Percentiles rank a stretch among this genome's conserved stretches.
These are phyloP conservation scores for Podarcis cretensis DNA, from an alignment of 2,113 vertebrate genomes.

Conservation along the genomic window DNA sequence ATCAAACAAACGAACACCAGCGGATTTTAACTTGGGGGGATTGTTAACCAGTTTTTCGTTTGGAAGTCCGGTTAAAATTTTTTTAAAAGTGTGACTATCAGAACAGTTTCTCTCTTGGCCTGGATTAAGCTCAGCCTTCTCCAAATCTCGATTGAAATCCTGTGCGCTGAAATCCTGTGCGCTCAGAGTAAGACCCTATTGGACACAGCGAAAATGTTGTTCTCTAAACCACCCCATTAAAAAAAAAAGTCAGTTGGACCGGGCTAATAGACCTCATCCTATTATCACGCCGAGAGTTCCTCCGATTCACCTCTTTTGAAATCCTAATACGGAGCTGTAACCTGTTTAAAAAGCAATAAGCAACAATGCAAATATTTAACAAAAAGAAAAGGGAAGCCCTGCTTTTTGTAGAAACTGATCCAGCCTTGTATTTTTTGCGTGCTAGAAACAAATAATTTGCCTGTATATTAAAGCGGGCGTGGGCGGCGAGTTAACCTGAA, in stretches of 20 bases:
- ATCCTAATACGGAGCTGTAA: neutral
- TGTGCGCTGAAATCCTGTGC: neutral
- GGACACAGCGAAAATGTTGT: neutral
- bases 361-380: neutral
- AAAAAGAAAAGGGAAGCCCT: neutral
- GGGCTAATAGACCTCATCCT: neutral
- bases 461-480: neutral
- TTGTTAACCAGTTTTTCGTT: too few relatives aligned
- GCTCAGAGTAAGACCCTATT: neutral
- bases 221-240: too few relatives aligned
- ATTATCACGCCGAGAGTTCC: neutral
- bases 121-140: neutral
- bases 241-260: neutral
- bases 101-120: neutral
- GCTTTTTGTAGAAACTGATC: neutral
- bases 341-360: neutral
- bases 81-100: rapidly evolving
- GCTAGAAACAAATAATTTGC: neutral
- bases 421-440: neutral
- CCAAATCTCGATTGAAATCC: too few relatives aligned
- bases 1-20: too few relatives aligned
- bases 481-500: neutral
- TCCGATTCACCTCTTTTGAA: neutral
- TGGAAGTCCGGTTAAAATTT: too few relatives aligned
- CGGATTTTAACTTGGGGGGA: neutral